Evolutionary conservation across 2,888 invertebrate species (phyloP).

Genomic region (Pharmacophagus antenor): DNA sequence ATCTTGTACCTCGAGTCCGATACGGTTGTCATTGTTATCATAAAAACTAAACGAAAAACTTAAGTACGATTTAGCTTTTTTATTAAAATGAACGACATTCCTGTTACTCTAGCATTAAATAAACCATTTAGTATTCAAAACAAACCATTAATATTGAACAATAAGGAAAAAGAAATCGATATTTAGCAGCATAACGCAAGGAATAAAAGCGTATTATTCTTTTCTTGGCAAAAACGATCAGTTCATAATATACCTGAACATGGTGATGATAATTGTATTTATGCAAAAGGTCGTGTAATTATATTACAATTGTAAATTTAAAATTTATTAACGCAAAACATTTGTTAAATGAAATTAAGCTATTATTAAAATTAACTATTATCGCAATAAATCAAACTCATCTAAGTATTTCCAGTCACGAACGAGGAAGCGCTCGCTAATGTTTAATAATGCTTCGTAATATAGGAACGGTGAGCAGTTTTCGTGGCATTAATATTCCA

Average conservation of each 20-base stretch:
- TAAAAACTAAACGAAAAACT: too few species aligned
- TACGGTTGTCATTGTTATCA: too few species aligned
- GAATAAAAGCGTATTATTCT: not conserved
- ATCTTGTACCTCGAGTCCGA: too few species aligned
- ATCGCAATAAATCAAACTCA: conserved; percentile 6
- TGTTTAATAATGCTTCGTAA: conserved; percentile 7
- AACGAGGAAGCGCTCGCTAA: conserved; percentile 7
- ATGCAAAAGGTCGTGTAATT: not conserved
- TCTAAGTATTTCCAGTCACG: conserved; percentile 4
- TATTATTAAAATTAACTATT: conserved; percentile 3
- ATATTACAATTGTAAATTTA: not conserved
- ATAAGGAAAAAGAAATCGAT: not conserved
- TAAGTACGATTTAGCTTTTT: too few species aligned
- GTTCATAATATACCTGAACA: not conserved
- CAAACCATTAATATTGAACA: not conserved
- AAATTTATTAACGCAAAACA: not conserved
- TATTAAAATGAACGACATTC: too few species aligned
- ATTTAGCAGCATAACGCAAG: not conserved
- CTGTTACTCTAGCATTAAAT: too few species aligned
- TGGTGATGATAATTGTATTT: not conserved
- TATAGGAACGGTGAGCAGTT: conserved; percentile 6
- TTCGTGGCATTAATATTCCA: conserved; percentile 19
- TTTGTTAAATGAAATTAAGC: not conserved
- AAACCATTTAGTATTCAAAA: too few species aligned
- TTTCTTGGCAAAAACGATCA: not conserved